Evolutionary conservation across 1,140 invertebrate genomes (phyloP).

Genomic region (Zaprionus lachaisei): DNA sequence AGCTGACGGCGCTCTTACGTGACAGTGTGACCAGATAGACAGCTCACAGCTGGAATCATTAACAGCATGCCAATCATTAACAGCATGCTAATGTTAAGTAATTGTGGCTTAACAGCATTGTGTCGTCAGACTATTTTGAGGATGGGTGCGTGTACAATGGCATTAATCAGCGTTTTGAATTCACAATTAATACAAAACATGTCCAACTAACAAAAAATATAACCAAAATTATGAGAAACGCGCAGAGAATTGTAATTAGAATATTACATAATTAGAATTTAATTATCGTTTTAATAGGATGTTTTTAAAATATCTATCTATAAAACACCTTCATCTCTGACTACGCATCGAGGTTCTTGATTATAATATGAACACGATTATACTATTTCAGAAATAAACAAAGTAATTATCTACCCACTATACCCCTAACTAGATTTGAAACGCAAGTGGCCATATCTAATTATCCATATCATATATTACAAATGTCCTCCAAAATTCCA

Average conservation of each 20-base stretch:
- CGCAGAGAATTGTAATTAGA: too few relatives aligned
- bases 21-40: conserved; percentile 36
- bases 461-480: neutral
- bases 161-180: neutral
- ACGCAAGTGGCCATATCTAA: neutral
- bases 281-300: too few relatives aligned
- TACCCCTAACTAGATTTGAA: neutral
- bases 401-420: neutral
- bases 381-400: too few relatives aligned
- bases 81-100: conserved; percentile 12
- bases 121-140: conserved; percentile 30
- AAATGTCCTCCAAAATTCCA: conserved; percentile 12
- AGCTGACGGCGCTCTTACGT: conserved; percentile 38
- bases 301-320: too few relatives aligned
- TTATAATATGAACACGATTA: too few relatives aligned
- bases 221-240: too few relatives aligned
- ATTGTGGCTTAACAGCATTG: neutral
- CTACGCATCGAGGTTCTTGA: too few relatives aligned
- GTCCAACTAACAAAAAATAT: too few relatives aligned
- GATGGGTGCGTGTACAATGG: neutral
- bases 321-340: too few relatives aligned
- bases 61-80: conserved; percentile 23
- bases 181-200: neutral
- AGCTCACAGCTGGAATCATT: conserved; percentile 12
- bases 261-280: too few relatives aligned